Evolutionary conservation across 2,888 invertebrate species (phyloP), one percentile per base, ranked within the genome.

Genomic region (Drosophila histrio): DNA sequence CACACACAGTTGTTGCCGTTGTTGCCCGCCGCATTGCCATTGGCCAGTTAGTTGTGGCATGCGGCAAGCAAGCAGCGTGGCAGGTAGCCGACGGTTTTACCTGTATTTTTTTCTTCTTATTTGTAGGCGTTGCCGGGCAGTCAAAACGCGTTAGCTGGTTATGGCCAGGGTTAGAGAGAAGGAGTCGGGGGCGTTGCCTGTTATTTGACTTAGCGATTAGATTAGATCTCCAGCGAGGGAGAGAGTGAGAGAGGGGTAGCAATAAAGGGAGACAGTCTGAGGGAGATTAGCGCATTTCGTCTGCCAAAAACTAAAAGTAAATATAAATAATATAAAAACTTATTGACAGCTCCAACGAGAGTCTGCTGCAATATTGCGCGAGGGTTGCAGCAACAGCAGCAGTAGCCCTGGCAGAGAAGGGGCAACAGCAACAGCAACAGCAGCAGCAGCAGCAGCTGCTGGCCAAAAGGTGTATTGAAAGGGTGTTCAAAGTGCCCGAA

Each of bases 191-290:
- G 83, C 74, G 74, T 72, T 56, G 61, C 64, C 49, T 47, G 63
- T 26, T 82, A 72, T 84, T 84, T 84, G 73, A 60, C 79, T 64
- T 82, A 85, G 64, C 80, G 83, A 83, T 83, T 86, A 83, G 83
- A 83, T 83, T 72, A 78, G 69, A 67, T 73, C 47, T 53, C 17
- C 13, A 9, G 2, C 4, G 17, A 34, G 32, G 11, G 32, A 2
- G n/a, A 5, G 6, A 13, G 11, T 1, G n/a, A 9, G 43, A n/a
- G 13, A 39, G 13, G 1, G 22, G 30, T 17, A n/a, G 22, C 0
- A 4, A 4, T 3, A 3, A 1, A 7, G 24, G 0, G 13, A 22
- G 11, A n/a, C 17, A 19, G 44, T n/a, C 30, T 39, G 53, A 36
- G 61, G 15, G 61, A 76, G 72, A 76, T 76, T 76, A 75, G 67